A percentile compares a stretch with the other conserved stretches of the same genome.
phyloP scores from a whole-genome alignment of 2,113 vertebrate genomes.

The Gobio gobio region DNA sequence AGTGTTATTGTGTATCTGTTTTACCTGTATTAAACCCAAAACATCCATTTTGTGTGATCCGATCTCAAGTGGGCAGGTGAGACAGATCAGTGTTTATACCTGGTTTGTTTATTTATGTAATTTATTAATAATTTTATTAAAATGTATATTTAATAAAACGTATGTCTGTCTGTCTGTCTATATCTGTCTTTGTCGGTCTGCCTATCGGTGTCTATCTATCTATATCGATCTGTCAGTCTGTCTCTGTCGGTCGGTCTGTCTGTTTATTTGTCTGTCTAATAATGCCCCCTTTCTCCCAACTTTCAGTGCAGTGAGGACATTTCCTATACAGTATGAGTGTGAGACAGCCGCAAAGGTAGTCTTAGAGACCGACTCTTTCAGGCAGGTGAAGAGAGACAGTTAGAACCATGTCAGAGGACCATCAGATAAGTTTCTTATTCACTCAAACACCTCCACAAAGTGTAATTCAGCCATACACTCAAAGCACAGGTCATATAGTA shows the following conservation, averaged over 20 bases:
- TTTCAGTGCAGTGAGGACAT: neutral
- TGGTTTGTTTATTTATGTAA: neutral
- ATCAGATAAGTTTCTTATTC: conserved; percentile 38
- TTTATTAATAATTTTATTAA: neutral
- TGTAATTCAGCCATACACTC: neutral
- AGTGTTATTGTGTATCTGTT: neutral
- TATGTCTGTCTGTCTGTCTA: neutral
- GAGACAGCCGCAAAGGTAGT: conserved; percentile 13
- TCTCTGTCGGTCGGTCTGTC: neutral
- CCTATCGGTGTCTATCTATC: too few relatives aligned
- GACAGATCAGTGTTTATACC: neutral
- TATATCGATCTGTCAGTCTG: neutral
- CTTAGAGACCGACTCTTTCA: conserved; percentile 11
- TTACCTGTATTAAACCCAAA: too few relatives aligned
- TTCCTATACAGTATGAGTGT: neutral
- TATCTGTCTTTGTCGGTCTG: too few relatives aligned
- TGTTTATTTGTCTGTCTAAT: neutral
- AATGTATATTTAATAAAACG: neutral
- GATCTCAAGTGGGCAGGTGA: too few relatives aligned
- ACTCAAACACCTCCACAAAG: conserved; percentile 19
- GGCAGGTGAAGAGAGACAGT: conserved; percentile 28
- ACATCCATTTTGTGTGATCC: too few relatives aligned
- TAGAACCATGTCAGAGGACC: conserved; percentile 36
- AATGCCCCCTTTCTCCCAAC: neutral
- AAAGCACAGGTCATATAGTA: neutral